Evolutionary conservation across 2,113 vertebrate genomes (phyloP), one percentile per base, ranked within the genome.

Genomic region (Strix aluco): DNA sequence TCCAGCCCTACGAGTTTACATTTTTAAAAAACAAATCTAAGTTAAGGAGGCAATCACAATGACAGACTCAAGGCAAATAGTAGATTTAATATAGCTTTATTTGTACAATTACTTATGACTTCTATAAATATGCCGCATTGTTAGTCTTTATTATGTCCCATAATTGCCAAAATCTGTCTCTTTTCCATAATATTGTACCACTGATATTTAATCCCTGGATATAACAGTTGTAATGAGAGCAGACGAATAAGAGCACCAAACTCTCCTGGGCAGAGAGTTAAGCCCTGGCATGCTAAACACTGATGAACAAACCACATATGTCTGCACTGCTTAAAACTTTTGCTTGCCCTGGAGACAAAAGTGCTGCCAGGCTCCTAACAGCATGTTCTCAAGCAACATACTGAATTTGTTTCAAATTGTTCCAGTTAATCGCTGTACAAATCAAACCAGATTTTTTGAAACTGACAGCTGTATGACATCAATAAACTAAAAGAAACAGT

Each of bases 231-330:
- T 32, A 55, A 63, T 16, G 9, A 72, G 19, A 89, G 34, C 4
- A 44, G 19, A 17, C 14, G 15, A 84, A 44, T 15, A 57, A 54
- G 11, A 84, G 4, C 46, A 81, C 9, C 26, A 26, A 54, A 19
- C 4, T 26, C 25, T 46, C 34, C 30, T 47, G 18, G 15, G 44
- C 32, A 55, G 65, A 57, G 29, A 21, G 17, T 44, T 47, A 57
- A 78, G 59, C 5, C 10, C 16, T 44, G 17, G 11, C n/a, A 22
- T 27, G 1, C 3, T 71, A 12, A 62, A 47, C 14, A 5, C 15
- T 11, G 29, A 51, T 26, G 40, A 44, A 54, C 14, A 80, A 67
- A 49, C 3, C 6, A 20, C 4, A 34, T 2, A 18, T 0, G 0
- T 34, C 36, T 59, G 19, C 27, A 7, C 16, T 25, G 14, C 15